Base-by-base conservation (phyloP, 2,888 invertebrate species). In the Sussaba pulchella region DNA sequence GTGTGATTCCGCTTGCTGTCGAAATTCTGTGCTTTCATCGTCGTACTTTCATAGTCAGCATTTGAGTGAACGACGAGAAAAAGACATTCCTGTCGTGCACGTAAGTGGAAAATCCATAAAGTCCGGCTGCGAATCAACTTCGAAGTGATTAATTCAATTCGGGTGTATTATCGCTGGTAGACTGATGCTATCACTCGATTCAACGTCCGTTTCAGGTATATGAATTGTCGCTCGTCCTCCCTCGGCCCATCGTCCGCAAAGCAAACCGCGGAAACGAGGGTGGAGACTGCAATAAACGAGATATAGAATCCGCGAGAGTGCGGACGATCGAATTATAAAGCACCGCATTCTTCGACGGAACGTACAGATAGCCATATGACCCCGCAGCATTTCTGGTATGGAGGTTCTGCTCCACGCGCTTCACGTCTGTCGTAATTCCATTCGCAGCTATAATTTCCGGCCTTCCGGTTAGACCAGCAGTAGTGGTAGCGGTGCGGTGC, bases 381-480 rank as follows among this genome's bases (percentile, higher is more conserved):
- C 76, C 43, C 70, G 19, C 57, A 31, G 12, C 75, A 31, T 50
- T 74, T 71, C 43, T 64, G 21, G 57, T 57, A 43, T 70, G 69
- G 21, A 67, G 12, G 64, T 36, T 31, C 50, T 43, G n/a, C 50
- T 17, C 39, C 69, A 45, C 66, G 61, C 66, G 61, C 50, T 59
- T 57, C 50, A 31, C 43, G 69, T 74, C 77, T 70, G 43, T 66
- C 64, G 77, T 81, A 77, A 81, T 81, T 77, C 73, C 77, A 81
- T 81, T 81, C 81, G 77, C 57, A 69, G 73, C 81, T 77, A 77
- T 81, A 81, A 81, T 81, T 81, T 81, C 81, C 81, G 81, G 81
- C 57, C 69, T 81, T 81, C 81, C 81, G 77, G 73, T 81, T 70
- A 70, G 59, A 69, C 72, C 69, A 64, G 70, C 47, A 66, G n/a